Evolutionary conservation across 2,888 invertebrate species (phyloP), one percentile per base, ranked within the genome.

Genomic region (Corythucha ciliata): DNA sequence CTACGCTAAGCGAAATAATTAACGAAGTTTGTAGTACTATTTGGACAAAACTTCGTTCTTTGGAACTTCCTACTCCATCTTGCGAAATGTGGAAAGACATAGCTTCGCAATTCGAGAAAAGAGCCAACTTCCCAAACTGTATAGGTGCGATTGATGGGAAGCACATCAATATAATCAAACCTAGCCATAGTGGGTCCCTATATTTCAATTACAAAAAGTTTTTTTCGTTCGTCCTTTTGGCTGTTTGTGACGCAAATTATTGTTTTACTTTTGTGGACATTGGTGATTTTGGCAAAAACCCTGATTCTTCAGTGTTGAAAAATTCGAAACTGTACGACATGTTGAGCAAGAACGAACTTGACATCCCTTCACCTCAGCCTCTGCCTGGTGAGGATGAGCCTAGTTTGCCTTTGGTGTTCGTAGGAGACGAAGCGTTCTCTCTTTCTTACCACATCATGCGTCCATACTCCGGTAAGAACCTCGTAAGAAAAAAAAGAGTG

Each of bases 1-100:
- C 62, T 46, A 65, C 64, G 47, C 62, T 65, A 32, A 40, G 53
- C 53, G 48, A 48, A 36, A 63, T 63, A 34, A 60, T 64, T 18
- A 49, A 53, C 14, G 60, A 63, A 56, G 62, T 64, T 34, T 64
- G 64, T 53, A 22, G 36, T 37, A 56, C 53, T 42, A 61, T 65
- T 39, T 63, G 60, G 61, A 53, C 59, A 57, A 55, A 41, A 12
- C 24, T 41, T 20, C 16, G 24, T 7, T 16, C 20, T 21, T 8
- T 21, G 16, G 7, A 12, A 10, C 21, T 41, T 4, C 21, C 22
- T 47, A 27, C 55, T 61, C 48, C 58, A 48, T 36, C 39, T 39
- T 32, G 50, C 27, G 39, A 50, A 39, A 45, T 33, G 33, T 54
- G 51, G 54, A 22, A 45, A 14, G 25, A 49, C 24, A 48, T 53